phyloP scores from a whole-genome alignment of 1,140 invertebrate species.

The Battus philenor region DNA sequence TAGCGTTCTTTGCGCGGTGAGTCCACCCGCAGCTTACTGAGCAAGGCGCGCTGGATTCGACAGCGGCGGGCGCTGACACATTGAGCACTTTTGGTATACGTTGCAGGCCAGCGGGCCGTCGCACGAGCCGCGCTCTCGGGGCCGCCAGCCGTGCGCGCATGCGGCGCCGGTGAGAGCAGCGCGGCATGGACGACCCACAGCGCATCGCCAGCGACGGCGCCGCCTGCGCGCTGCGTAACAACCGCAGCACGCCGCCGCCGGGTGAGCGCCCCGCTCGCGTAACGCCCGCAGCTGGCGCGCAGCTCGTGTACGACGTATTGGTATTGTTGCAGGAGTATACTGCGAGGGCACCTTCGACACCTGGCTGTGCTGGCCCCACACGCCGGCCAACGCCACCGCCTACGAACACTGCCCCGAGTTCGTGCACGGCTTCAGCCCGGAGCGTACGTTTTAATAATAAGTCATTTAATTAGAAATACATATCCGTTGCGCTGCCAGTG shows the following conservation, averaged over 20 bases:
- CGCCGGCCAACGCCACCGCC: constrained; percentile 83
- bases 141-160: too few species aligned
- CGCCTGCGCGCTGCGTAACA: constrained; percentile 36
- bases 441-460: constrained; percentile 72
- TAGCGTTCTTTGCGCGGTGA: too few species aligned
- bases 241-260: constrained; percentile 32
- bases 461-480: too few species aligned
- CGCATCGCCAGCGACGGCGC: constrained; percentile 40
- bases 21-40: too few species aligned
- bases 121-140: too few species aligned
- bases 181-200: constrained; percentile 47
- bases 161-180: too few species aligned
- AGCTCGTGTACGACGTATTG: not conserved
- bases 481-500: too few species aligned
- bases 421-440: constrained; percentile 84
- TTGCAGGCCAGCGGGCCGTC: too few species aligned
- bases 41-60: too few species aligned
- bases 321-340: constrained; percentile 70
- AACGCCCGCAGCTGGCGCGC: not conserved
- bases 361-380: constrained; percentile 92
- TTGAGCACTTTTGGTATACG: too few species aligned
- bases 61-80: too few species aligned
- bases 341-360: constrained; percentile 88
- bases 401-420: constrained; percentile 85
- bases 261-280: constrained; percentile 21